Evolutionary conservation across 2,113 vertebrate species (phyloP).

Genomic region (Pipa parva): DNA sequence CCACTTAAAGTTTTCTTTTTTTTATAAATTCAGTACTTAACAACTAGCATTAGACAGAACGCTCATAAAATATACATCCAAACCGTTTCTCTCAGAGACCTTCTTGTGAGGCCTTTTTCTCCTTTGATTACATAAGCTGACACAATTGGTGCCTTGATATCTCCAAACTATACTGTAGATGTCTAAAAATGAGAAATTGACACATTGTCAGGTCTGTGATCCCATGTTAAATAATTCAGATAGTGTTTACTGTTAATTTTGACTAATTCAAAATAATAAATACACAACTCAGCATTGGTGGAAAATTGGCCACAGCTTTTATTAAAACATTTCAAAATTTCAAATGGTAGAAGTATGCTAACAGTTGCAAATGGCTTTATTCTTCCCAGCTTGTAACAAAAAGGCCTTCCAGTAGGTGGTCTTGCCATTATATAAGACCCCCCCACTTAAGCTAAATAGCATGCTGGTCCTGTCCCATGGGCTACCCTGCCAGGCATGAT

Average conservation of each 20-base stretch:
- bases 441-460: too few relatives aligned
- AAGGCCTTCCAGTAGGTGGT: too few relatives aligned
- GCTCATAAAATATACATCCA: constrained; percentile 12
- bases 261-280: too few relatives aligned
- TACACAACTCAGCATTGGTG: too few relatives aligned
- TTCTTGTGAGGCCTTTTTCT: background rate
- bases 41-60: background rate
- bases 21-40: background rate
- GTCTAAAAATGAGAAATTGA: background rate
- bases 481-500: too few relatives aligned
- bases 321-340: background rate
- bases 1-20: background rate
- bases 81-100: background rate
- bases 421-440: too few relatives aligned
- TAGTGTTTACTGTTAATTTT: background rate
- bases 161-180: background rate
- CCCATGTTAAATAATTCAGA: constrained; percentile 2
- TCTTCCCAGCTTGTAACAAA: too few relatives aligned
- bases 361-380: too few relatives aligned
- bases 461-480: too few relatives aligned
- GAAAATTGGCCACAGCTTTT: too few relatives aligned
- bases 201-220: background rate
- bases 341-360: too few relatives aligned
- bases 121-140: background rate
- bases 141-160: constrained; percentile 7